Percentiles rank a stretch among this genome's conserved stretches.
Conservation (phyloP, 2,113 vertebrate species). For the Poeciliopsis turrubarensis region DNA sequence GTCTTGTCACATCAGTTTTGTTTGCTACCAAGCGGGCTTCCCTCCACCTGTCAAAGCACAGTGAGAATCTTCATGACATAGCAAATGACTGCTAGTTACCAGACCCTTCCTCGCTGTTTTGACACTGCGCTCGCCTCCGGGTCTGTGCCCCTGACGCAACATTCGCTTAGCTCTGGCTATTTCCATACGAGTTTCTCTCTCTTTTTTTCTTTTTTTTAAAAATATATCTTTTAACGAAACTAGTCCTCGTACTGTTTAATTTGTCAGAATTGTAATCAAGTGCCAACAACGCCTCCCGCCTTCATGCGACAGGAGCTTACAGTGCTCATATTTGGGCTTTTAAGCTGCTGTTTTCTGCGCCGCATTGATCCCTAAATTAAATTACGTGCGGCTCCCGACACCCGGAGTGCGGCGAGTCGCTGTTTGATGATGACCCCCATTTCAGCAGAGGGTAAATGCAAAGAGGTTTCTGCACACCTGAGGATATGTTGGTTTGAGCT, state of each 20-base stretch:
- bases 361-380: background rate
- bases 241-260: background rate
- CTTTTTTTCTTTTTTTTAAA: background rate
- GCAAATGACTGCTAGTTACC: too few relatives aligned
- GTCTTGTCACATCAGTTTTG: too few relatives aligned
- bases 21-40: too few relatives aligned
- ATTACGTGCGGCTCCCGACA: background rate
- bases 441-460: background rate
- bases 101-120: background rate
- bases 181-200: background rate
- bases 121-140: background rate
- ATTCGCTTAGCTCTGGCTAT: background rate
- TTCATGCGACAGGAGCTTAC: background rate
- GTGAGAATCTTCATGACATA: too few relatives aligned
- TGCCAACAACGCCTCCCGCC: background rate
- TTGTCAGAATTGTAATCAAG: background rate
- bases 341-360: background rate
- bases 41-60: too few relatives aligned
- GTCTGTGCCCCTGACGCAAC: background rate
- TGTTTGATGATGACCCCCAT: conserved; percentile 4
- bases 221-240: background rate
- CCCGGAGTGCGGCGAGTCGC: background rate
- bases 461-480: background rate
- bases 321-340: background rate
- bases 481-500: background rate